Evolutionary conservation across 2,888 invertebrate species (phyloP), one percentile per base, ranked within the genome.

Genomic region (Doris montereyensis): DNA sequence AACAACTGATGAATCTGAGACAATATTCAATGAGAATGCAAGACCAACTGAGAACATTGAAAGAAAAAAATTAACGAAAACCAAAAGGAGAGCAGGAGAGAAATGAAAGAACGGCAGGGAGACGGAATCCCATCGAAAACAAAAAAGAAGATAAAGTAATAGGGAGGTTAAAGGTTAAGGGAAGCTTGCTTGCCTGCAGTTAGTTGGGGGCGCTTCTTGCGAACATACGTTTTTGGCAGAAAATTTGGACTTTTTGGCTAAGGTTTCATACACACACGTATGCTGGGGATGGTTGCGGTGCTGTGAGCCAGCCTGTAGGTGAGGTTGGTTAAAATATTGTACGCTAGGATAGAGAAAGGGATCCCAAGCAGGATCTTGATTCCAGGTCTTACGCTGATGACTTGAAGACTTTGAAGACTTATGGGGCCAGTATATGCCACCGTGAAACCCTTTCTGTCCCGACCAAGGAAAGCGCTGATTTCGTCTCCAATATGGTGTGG

Each of bases 201-300:
- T 82, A 87, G 85, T 85, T 87, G 86, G 81, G 86, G 86, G 83
- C 87, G 85, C 68, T 86, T 85, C 85, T 86, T 86, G 85, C 86
- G 85, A 81, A 85, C 85, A 82, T 85, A 87, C 83, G n/a, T 88
- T 87, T 77, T 81, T 78, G 62, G 87, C 83, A 62, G 88, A 87
- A 83, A 88, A 84, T 85, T 88, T 89, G 84, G 87, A 87, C 85
- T 86, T 86, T 85, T 88, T 87, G 81, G 88, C 88, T 82, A 89
- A 82, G 52, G 89, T 89, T 85, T 89, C 87, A 85, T 88, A 89
- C 75, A 88, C 84, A 81, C 89, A 89, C 84, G 86, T 87, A 84
- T 89, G 88, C 65, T 81, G 80, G 41, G 80, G 81, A 77, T 82
- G 83, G 79, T 81, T 75, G 68, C 76, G 80, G 65, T 81, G 83